Evolutionary conservation across 1,140 invertebrate genomes (phyloP).

Genomic region (Capitella teleta): DNA sequence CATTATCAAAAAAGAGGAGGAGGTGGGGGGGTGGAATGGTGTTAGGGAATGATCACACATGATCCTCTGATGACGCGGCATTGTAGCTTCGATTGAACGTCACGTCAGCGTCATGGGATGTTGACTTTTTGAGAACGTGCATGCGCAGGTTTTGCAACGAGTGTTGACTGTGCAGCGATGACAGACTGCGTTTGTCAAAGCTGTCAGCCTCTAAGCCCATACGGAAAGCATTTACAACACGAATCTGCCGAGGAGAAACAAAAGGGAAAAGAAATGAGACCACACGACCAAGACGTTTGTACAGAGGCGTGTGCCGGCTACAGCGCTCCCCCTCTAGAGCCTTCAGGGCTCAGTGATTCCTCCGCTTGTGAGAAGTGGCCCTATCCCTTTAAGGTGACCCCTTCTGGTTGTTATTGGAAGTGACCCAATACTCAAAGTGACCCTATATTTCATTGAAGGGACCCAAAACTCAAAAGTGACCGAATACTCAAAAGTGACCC

Average conservation of each 20-base stretch:
- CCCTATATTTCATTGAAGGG: too few relatives aligned
- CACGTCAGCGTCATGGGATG: background rate
- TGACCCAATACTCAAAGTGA: too few relatives aligned
- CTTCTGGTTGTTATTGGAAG: too few relatives aligned
- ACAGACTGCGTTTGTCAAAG: constrained; percentile 28
- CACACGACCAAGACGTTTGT: constrained; percentile 17
- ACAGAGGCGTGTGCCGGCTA: too few relatives aligned
- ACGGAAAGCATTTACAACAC: constrained; percentile 98
- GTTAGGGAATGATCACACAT: background rate
- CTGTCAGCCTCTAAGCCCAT: constrained; percentile 87
- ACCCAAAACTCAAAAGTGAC: too few relatives aligned
- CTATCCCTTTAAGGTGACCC: too few relatives aligned
- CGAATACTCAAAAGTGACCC: too few relatives aligned
- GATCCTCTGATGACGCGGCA: background rate
- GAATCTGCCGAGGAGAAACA: constrained; percentile 66
- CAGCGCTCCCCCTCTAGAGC: too few relatives aligned
- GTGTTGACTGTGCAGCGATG: constrained; percentile 36
- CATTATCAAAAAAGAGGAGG: background rate
- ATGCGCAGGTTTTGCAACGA: constrained; percentile 24
- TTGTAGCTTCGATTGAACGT: background rate
- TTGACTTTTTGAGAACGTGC: constrained; percentile 7
- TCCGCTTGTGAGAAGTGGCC: too few relatives aligned
- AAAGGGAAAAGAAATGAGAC: constrained; percentile 17
- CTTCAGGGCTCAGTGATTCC: too few relatives aligned
- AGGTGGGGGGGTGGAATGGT: background rate